Conservation (phyloP, 2,888 invertebrate genomes). For the Volucella bombylans region DNA sequence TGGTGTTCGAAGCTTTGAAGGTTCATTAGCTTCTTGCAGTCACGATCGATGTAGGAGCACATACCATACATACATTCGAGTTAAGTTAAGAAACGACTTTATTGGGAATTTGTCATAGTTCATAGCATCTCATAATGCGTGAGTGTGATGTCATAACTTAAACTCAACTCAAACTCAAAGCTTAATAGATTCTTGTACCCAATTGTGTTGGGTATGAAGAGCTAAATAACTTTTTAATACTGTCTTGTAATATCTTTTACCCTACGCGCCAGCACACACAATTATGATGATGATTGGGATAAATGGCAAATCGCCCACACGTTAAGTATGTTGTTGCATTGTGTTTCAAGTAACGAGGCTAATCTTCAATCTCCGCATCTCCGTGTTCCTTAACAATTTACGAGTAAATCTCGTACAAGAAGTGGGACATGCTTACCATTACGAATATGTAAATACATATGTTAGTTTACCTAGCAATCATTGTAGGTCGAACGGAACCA, state of each 20-base stretch:
- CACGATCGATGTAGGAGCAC: no score
- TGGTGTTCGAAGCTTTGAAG: no score
- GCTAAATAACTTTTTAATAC: neutral
- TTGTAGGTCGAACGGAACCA: neutral
- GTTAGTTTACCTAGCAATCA: neutral
- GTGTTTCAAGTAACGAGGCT: slow-evolving; percentile 55
- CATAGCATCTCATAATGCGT: no score
- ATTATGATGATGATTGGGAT: slow-evolving; percentile 52
- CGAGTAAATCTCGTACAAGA: neutral
- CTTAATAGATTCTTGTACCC: neutral
- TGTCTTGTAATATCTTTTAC: neutral
- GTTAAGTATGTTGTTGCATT: slow-evolving; percentile 23
- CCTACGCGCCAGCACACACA: slow-evolving; percentile 22
- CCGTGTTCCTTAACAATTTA: slow-evolving; percentile 25
- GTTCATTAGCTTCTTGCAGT: no score
- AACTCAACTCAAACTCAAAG: neutral
- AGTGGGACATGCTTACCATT: slow-evolving; percentile 12
- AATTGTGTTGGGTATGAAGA: slow-evolving; percentile 4
- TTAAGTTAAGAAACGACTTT: no score
- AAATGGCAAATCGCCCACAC: slow-evolving; percentile 38
- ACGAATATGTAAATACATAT: no score
- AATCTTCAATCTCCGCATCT: slow-evolving; percentile 62
- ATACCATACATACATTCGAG: no score
- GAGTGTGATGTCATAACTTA: slow-evolving; percentile 20
- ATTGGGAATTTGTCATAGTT: no score